These are phyloP conservation scores for Cuniculus paca DNA, from an alignment of 2,797 vertebrate genomes.

Conservation along the genomic window DNA sequence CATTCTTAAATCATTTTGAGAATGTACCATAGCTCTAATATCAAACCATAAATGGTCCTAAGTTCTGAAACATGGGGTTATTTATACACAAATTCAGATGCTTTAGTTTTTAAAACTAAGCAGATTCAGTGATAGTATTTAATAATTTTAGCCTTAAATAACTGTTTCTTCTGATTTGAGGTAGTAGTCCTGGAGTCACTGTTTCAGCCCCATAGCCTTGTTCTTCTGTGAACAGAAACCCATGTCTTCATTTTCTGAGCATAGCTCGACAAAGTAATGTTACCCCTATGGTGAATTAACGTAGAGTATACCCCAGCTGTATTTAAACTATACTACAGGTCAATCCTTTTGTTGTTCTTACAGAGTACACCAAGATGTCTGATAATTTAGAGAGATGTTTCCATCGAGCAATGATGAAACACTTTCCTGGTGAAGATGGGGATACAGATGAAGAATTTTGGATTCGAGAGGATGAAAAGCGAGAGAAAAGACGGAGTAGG, in stretches of 20 bases:
- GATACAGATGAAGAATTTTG: constrained; percentile 98
- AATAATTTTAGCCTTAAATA: background rate
- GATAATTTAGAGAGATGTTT: constrained; percentile 98
- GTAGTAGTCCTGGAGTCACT: background rate
- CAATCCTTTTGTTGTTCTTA: constrained; percentile 43
- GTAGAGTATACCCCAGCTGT: background rate
- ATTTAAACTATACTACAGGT: background rate
- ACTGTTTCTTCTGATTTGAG: background rate
- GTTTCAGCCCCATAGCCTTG: background rate
- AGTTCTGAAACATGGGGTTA: background rate
- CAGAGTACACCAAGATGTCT: constrained; percentile 99
- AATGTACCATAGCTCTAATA: background rate
- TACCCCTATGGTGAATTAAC: background rate
- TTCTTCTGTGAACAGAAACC: background rate
- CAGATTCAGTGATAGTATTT: background rate
- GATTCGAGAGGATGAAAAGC: constrained; percentile 93
- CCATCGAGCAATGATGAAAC: constrained; percentile 96
- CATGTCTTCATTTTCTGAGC: background rate
- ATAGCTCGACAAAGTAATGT: background rate
- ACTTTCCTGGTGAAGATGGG: constrained; percentile 97
- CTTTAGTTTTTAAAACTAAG: background rate
- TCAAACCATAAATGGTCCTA: background rate
- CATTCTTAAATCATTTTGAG: background rate
- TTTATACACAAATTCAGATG: background rate
- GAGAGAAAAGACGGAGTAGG: constrained; percentile 94